Evolutionary conservation across 2,797 vertebrate genomes (phyloP), one percentile per base, ranked within the genome.

Genomic region (Alauda arvensis): DNA sequence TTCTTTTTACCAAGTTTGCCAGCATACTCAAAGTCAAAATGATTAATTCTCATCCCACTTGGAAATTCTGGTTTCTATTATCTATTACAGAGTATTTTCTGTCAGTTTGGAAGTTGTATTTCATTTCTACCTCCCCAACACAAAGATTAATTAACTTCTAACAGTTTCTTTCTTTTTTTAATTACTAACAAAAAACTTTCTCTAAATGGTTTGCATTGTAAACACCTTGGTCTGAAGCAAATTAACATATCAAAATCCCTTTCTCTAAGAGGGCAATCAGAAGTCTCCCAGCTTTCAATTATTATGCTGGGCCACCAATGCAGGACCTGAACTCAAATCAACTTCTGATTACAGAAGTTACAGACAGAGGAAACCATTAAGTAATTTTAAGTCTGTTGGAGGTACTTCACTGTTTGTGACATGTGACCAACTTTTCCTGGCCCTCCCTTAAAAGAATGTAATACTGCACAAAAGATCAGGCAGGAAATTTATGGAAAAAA

Each of bases 41-140:
- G 8, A 77, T 77, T 75, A 29, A 77, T 61, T 87, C 71, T 65
- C 52, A 88, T 48, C 56, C 65, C 67, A 72, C 55, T 83, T 34
- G 51, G 57, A 90, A 86, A 76, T 70, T 87, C 74, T 87, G 33
- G 29, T 88, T 89, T 66, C 81, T 25, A 46, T 86, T 46, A 76
- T 57, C 48, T 92, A 55, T 62, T 87, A 65, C 12, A 57, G 29
- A 68, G 10, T 56, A 87, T 55, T 81, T 81, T 51, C 46, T 78
- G 55, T 56, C 70, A 75, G 61, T 68, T 8, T 88, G 68, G 52
- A 78, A 60, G 39, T 23, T n/a, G 31, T 26, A 34, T 62, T 55
- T 90, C 20, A 59, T 78, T 93, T 84, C n/a, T 65, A 19, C 55
- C 75, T 83, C 43, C 40, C 20, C 56, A 40, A 13, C 3, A 4